A percentile compares a stretch with the other conserved stretches of the same genome.
Conservation (phyloP, 2,888 invertebrate genomes). For the Zygogramma bicolorata region DNA sequence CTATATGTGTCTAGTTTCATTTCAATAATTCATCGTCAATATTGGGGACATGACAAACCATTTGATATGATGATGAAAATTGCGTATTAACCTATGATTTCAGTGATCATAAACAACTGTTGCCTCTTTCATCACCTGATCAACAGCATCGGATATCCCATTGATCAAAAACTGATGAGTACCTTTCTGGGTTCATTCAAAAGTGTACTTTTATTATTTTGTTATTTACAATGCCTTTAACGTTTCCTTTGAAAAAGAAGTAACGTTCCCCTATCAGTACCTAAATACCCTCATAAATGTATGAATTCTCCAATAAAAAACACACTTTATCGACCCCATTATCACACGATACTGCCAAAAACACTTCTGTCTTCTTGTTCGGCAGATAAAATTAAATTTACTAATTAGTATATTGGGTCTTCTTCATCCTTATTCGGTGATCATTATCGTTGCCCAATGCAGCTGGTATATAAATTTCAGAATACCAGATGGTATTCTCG, state of each 20-base stretch:
- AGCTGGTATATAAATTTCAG: slow-evolving; percentile 11
- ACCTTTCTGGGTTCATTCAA: too few species aligned
- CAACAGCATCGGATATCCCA: too few species aligned
- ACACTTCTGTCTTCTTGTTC: neutral
- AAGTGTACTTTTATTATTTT: neutral
- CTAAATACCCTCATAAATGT: neutral
- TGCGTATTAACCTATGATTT: too few species aligned
- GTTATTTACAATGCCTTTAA: neutral
- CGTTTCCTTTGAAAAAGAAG: neutral
- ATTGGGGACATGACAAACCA: too few species aligned
- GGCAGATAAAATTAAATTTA: neutral
- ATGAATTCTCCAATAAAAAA: neutral
- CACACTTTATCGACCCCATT: neutral
- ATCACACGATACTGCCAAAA: neutral
- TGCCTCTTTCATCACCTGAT: too few species aligned
- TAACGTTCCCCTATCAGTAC: neutral
- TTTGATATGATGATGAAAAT: too few species aligned
- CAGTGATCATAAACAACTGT: too few species aligned
- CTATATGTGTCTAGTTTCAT: too few species aligned
- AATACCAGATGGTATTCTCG: neutral
- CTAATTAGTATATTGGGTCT: slow-evolving; percentile 2
- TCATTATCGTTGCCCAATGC: slow-evolving; percentile 6
- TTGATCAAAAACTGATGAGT: too few species aligned
- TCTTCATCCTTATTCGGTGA: slow-evolving; percentile 15
- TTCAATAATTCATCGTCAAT: too few species aligned